phyloP scores from a whole-genome alignment of 2,113 vertebrate species.

The Fukomys damarensis region DNA sequence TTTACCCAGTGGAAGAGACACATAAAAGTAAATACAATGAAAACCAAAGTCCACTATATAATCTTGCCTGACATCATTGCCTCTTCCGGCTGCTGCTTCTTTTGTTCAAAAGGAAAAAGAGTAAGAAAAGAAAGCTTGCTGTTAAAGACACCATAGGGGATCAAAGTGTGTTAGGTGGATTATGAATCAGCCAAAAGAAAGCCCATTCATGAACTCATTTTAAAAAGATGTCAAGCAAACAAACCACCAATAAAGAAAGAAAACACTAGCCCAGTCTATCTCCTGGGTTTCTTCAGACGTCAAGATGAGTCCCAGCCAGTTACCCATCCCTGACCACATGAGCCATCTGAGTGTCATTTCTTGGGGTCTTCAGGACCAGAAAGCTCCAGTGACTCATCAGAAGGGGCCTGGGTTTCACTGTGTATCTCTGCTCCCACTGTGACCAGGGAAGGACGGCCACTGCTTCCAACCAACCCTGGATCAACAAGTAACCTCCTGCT shows the following conservation, averaged over 20 bases:
- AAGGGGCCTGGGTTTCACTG: background rate
- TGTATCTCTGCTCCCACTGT: background rate
- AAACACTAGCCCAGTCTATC: background rate
- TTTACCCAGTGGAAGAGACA: background rate
- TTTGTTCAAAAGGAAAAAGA: conserved; percentile 35
- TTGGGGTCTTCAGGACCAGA: background rate
- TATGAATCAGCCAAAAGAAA: background rate
- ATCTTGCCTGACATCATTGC: background rate
- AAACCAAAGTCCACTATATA: conserved; percentile 4
- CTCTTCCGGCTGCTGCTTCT: background rate
- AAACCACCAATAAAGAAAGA: background rate
- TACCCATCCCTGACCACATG: background rate
- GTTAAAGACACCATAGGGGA: background rate
- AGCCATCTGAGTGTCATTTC: background rate
- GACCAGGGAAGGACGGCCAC: conserved; percentile 14
- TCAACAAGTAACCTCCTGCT: background rate
- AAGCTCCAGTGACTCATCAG: background rate
- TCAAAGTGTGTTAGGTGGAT: background rate
- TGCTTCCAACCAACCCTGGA: background rate
- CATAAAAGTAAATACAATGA: conserved; percentile 4
- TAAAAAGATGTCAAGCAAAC: background rate
- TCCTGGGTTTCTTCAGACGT: background rate
- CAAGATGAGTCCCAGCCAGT: background rate
- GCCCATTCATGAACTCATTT: background rate
- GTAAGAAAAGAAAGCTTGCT: background rate